Conservation (phyloP, 2,797 vertebrate genomes). For the Propithecus deckenii region DNA sequence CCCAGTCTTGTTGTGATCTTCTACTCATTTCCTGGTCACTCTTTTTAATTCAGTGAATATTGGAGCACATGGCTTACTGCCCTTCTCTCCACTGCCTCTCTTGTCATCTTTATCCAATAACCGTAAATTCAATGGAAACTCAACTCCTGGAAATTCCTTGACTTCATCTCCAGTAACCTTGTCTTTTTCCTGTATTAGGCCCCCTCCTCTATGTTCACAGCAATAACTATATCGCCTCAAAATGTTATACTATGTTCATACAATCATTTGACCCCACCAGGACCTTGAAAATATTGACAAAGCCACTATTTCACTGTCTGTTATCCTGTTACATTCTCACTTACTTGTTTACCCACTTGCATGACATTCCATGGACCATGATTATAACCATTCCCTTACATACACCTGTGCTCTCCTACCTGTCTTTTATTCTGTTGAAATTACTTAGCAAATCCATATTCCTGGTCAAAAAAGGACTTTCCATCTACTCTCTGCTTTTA, state of each 20-base stretch:
- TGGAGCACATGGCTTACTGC: neutral
- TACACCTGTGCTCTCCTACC: neutral
- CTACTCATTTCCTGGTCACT: neutral
- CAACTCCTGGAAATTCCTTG: neutral
- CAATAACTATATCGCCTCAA: neutral
- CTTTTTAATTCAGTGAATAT: neutral
- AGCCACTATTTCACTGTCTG: neutral
- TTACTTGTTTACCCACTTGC: neutral
- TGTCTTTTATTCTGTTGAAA: neutral
- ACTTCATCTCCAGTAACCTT: neutral
- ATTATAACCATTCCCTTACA: neutral
- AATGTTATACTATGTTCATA: neutral
- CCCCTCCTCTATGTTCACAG: neutral
- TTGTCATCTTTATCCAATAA: neutral
- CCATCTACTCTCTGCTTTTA: neutral
- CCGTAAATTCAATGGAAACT: neutral
- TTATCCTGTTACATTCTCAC: neutral
- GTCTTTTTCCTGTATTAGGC: neutral
- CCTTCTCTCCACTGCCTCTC: neutral
- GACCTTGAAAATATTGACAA: neutral
- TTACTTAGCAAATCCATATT: neutral
- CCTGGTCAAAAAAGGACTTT: neutral
- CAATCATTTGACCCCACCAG: neutral
- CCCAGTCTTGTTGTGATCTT: neutral
- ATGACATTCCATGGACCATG: neutral